Percentiles rank a stretch among this genome's conserved stretches.
Evolutionary conservation across 64 coral and sea anemone species (phyloP).

Genomic region (Actinia equina): DNA sequence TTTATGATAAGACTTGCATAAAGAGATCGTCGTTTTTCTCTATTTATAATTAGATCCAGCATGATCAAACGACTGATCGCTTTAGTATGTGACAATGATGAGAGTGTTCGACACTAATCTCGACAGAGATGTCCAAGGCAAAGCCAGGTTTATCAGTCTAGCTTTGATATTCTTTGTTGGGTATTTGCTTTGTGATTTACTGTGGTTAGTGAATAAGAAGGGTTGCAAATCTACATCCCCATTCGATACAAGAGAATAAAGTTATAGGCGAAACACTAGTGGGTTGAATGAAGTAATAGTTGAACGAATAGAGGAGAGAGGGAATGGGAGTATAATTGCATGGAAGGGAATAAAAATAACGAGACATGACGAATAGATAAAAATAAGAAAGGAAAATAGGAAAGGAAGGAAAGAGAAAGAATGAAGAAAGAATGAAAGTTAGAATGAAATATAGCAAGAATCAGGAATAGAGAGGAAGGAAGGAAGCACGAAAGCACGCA

Average conservation of each 20-base stretch:
- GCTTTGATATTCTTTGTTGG: not conserved
- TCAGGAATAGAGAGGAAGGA: no score
- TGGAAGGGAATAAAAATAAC: not conserved
- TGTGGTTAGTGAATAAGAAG: not conserved
- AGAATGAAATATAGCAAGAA: not conserved
- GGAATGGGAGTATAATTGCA: not conserved
- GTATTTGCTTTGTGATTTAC: not conserved
- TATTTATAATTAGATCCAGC: not conserved
- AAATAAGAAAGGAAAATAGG: no score
- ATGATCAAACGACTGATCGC: not conserved
- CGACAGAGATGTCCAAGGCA: not conserved
- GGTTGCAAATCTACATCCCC: not conserved
- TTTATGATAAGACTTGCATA: slow-evolving; percentile 1
- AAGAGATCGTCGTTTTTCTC: not conserved
- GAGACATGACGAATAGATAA: not conserved
- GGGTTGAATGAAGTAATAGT: not conserved
- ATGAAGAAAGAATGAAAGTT: not conserved
- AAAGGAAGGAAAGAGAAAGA: no score
- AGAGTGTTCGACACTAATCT: not conserved
- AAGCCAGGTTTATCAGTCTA: not conserved
- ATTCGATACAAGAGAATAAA: not conserved
- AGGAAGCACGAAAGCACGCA: not conserved
- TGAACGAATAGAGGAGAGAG: not conserved
- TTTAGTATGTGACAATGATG: not conserved
- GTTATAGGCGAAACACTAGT: not conserved